Percentiles rank a stretch among this genome's conserved stretches.
Evolutionary conservation across 2,888 invertebrate genomes (phyloP).

Genomic region (Amorpha juglandis): DNA sequence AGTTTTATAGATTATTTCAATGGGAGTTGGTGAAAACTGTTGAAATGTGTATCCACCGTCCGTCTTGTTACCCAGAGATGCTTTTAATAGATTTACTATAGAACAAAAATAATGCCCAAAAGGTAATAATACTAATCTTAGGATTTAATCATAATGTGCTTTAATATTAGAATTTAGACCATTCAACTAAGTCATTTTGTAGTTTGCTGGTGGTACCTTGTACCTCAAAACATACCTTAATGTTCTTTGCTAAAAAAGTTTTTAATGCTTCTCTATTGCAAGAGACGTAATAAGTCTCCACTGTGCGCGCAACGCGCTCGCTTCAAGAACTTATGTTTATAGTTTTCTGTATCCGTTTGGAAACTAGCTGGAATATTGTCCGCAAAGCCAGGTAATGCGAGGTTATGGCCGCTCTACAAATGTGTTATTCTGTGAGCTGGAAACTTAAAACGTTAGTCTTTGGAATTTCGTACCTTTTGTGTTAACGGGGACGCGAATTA

Average conservation of each 20-base stretch:
- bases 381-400: slow-evolving; percentile 13
- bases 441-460: slow-evolving; percentile 19
- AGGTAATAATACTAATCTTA: too few species aligned
- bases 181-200: too few species aligned
- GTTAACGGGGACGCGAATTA: not conserved
- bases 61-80: too few species aligned
- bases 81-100: too few species aligned
- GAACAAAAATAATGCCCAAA: too few species aligned
- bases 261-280: not conserved
- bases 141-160: too few species aligned
- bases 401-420: slow-evolving; percentile 5
- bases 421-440: slow-evolving; percentile 3
- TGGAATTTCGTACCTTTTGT: not conserved
- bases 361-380: slow-evolving; percentile 11
- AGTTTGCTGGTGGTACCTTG: too few species aligned
- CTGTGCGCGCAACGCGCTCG: not conserved
- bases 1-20: not conserved
- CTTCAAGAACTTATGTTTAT: not conserved
- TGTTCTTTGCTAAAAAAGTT: not conserved
- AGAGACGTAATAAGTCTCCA: not conserved
- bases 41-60: too few species aligned
- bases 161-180: too few species aligned
- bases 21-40: not conserved
- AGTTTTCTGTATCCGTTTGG: slow-evolving; percentile 17
- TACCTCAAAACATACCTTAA: too few species aligned